Base-by-base conservation (phyloP, 2,797 vertebrate genomes). In the Platalea minor region DNA sequence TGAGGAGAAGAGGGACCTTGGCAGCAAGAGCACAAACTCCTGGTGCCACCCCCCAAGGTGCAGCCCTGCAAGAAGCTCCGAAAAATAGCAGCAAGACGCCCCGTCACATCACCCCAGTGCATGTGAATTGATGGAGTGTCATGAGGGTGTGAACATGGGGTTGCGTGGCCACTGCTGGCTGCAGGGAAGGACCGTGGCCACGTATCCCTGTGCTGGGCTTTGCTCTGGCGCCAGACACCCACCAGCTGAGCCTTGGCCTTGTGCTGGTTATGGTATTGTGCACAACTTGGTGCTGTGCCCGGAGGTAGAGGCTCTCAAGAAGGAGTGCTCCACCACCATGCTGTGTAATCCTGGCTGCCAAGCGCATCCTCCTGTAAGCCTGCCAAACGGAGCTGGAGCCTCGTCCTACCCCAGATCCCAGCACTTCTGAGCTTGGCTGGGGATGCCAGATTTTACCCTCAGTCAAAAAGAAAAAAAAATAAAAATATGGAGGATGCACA, bases 181-280 rank as follows among this genome's bases (percentile, higher is more conserved):
- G 19, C 50, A 25, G 29, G 17, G 43, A 56, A 31, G 13, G 45
- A 33, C 45, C 1, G 0, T 4, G 13, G 25, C 16, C 9, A 50
- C 0, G 0, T 20, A 9, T 24, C 21, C 17, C 46, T 7, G 3
- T 41, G 26, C 29, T 0, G 6, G 37, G 23, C 26, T 92, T 45
- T 57, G 60, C 39, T 64, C 11, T 1, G 3, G 29, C 37, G 48
- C 24, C 50, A 41, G 60, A 10, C 0, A 0, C 48, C n/a, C 28
- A 41, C 24, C 0, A 1, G 20, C 37, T 77, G 64, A 90, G 48
- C 67, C 48, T 56, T 14, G 19, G 50, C 3, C 0, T 10, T 13
- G 23, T 35, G 39, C 56, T 35, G 68, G 48, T 25, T 17, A 43
- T 5, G 31, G 13, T n/a, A 33, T 5, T 25, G 24, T 26, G 35